Conservation (phyloP, 2,113 vertebrate genomes). For the Sprattus sprattus region DNA sequence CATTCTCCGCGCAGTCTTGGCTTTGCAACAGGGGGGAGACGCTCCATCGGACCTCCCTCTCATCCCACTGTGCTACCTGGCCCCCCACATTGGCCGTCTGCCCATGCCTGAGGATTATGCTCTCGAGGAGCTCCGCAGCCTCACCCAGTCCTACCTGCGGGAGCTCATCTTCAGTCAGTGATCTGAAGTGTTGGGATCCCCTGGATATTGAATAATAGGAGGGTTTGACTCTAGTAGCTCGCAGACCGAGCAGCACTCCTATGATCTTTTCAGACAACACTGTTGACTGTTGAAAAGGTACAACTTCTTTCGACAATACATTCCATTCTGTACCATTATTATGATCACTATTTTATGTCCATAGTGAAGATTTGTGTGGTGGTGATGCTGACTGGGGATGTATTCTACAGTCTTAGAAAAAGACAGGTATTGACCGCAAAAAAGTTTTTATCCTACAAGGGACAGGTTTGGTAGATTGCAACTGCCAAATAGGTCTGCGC, state of each 20-base stretch:
- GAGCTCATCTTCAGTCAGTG: constrained; percentile 81
- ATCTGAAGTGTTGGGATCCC: constrained; percentile 29
- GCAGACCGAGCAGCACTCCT: neutral
- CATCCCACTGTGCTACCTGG: constrained; percentile 79
- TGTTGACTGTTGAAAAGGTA: neutral
- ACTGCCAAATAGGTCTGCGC: neutral
- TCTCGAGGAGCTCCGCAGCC: constrained; percentile 88
- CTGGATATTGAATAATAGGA: neutral
- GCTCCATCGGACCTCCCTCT: constrained; percentile 53
- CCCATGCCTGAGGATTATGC: constrained; percentile 96
- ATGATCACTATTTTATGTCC: neutral
- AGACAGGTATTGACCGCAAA: neutral
- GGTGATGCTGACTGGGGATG: neutral
- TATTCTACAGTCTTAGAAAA: neutral
- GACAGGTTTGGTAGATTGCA: neutral
- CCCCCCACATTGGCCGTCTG: constrained; percentile 83
- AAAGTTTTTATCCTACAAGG: neutral
- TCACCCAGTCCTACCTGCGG: constrained; percentile 86
- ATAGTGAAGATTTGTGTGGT: neutral
- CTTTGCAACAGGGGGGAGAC: constrained; percentile 80
- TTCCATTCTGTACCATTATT: neutral
- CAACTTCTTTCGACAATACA: neutral
- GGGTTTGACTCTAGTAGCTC: neutral
- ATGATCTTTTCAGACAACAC: neutral
- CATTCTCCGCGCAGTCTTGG: constrained; percentile 86